These are phyloP conservation scores for Gorsachius goisagi DNA, from an alignment of 2,113 vertebrate species.

Conservation along the genomic window DNA sequence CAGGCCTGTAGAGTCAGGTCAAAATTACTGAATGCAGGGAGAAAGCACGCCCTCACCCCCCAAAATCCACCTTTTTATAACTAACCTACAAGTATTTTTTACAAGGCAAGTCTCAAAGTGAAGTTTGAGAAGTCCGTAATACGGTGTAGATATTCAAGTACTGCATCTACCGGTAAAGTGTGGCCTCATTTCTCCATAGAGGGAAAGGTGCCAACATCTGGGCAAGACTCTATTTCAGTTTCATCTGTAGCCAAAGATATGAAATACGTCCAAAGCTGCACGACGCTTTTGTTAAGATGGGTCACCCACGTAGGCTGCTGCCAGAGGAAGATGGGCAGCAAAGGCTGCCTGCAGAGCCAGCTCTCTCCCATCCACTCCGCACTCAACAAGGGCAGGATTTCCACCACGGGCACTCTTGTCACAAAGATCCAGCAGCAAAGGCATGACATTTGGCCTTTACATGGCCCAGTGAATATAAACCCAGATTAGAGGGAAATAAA, in stretches of 20 bases:
- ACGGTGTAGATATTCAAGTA: neutral
- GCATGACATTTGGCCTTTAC: conserved; percentile 12
- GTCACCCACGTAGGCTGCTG: neutral
- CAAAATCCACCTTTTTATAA: neutral
- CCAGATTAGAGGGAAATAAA: neutral
- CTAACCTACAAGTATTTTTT: neutral
- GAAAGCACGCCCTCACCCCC: neutral
- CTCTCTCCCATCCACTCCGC: rapidly evolving
- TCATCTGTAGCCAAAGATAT: neutral
- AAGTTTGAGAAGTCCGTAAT: neutral
- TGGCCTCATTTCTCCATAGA: neutral
- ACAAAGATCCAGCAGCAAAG: neutral
- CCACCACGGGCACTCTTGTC: neutral
- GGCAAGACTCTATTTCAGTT: neutral
- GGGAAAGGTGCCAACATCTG: neutral
- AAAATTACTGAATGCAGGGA: neutral
- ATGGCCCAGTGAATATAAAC: neutral
- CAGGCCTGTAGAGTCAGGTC: neutral
- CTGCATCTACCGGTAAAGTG: neutral
- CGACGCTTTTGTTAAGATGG: neutral
- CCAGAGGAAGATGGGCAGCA: neutral
- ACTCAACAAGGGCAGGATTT: neutral
- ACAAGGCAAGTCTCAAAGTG: neutral
- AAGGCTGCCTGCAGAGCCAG: neutral
- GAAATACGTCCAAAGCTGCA: neutral